phyloP scores from a whole-genome alignment of 2,113 vertebrate species.

The Xenopus tropicalis region UCB_Xtro_10.0 CM004443.2:150520501-150521000 shows the following conservation, averaged over 20 bases:
- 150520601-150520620: conserved; percentile 84
- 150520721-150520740: background rate
- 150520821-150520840: too few species aligned
- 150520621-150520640: conserved; percentile 88
- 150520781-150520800: background rate
- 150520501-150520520: conserved; percentile 91
- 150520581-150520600: conserved; percentile 85
- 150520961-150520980: too few species aligned
- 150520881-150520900: too few species aligned
- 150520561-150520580: conserved; percentile 85
- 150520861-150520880: too few species aligned
- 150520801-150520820: too few species aligned
- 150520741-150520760: background rate
- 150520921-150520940: too few species aligned
- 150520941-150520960: too few species aligned
- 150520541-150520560: conserved; percentile 91
- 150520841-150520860: too few species aligned
- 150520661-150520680: conserved; percentile 64
- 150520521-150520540: conserved; percentile 89
- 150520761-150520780: background rate
- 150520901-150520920: too few species aligned
- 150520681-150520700: conserved; percentile 71
- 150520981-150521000: too few species aligned
- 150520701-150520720: background rate
- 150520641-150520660: conserved; percentile 82